Conservation (phyloP, 2,797 vertebrate species). For the Neosalanx taihuensis region DNA sequence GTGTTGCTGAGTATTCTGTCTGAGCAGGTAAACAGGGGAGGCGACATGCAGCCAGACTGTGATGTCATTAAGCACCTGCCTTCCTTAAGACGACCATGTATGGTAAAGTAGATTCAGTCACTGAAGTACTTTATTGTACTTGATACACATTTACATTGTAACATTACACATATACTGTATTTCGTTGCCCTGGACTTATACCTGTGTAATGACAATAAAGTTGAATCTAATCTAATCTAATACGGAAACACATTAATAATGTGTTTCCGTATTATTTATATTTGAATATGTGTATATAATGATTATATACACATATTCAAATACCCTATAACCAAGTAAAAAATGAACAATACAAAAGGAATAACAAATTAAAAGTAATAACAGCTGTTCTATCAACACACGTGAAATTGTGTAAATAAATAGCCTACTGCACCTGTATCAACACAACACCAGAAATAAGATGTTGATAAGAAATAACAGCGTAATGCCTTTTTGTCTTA, state of each 20-base stretch:
- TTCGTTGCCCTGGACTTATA: too few relatives aligned
- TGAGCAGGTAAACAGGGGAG: not conserved
- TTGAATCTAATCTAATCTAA: too few relatives aligned
- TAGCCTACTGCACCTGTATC: too few relatives aligned
- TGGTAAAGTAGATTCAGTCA: not conserved
- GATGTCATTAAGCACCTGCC: not conserved
- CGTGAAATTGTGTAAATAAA: too few relatives aligned
- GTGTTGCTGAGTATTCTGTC: not conserved
- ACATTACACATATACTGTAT: not conserved
- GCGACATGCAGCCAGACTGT: slow-evolving; percentile 1
- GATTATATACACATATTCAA: too few relatives aligned
- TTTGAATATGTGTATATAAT: too few relatives aligned
- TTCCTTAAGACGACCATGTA: not conserved
- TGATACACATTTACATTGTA: not conserved
- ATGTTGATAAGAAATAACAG: not conserved
- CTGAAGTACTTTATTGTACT: not conserved
- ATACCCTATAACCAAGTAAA: not conserved
- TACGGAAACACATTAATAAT: too few relatives aligned
- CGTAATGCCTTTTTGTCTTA: not conserved
- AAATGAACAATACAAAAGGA: not conserved
- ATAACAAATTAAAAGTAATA: too few relatives aligned
- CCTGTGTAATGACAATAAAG: too few relatives aligned
- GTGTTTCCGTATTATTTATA: too few relatives aligned
- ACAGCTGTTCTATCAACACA: too few relatives aligned
- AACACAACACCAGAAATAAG: not conserved